These are phyloP conservation scores for Sinocyclocheilus maitianheensis DNA, from an alignment of 2,113 vertebrate species.

Conservation along the genomic window DNA sequence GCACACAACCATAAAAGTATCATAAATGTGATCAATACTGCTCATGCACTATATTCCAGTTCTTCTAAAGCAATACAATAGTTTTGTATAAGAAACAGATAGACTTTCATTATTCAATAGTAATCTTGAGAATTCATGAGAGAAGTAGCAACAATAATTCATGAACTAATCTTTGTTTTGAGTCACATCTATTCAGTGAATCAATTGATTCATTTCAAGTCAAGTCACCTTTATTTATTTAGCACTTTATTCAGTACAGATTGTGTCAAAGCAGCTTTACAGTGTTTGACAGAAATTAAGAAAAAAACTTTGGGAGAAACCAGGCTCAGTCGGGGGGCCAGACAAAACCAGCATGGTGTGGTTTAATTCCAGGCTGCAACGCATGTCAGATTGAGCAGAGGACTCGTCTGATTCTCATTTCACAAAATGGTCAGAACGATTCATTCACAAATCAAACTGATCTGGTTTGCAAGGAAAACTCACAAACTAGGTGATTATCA, in stretches of 20 bases:
- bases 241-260: too few relatives aligned
- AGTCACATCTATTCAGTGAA: not conserved
- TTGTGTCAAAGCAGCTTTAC: too few relatives aligned
- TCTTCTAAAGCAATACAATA: not conserved
- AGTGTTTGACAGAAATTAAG: too few relatives aligned
- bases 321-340: too few relatives aligned
- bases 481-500: not conserved
- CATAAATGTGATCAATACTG: not conserved
- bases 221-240: too few relatives aligned
- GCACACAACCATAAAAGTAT: not conserved
- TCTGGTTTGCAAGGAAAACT: not conserved
- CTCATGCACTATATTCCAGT: too few relatives aligned
- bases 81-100: not conserved
- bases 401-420: too few relatives aligned
- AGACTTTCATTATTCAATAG: not conserved
- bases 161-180: not conserved
- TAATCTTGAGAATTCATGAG: not conserved
- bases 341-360: too few relatives aligned
- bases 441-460: not conserved
- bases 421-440: not conserved
- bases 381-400: too few relatives aligned
- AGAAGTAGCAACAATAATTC: not conserved
- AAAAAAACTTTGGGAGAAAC: too few relatives aligned
- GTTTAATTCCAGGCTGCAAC: too few relatives aligned
- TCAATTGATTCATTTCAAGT: not conserved